Conservation (phyloP, 2,113 vertebrate species). For the Gymnobelideus leadbeateri region DNA sequence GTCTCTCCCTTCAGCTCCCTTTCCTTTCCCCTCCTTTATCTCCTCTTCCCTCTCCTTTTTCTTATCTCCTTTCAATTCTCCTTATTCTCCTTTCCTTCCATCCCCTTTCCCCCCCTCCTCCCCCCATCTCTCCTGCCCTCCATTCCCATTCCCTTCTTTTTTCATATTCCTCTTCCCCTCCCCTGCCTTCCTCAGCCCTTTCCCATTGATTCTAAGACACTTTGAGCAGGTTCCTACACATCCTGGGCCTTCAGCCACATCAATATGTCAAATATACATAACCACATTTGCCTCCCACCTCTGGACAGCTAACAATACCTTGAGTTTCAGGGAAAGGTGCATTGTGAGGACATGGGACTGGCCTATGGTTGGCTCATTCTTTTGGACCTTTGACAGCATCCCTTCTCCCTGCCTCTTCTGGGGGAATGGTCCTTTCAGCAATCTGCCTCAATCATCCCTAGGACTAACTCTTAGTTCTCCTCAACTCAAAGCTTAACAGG, state of each 20-base stretch:
- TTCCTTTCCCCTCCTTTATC: neutral
- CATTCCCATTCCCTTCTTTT: neutral
- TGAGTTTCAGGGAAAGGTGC: neutral
- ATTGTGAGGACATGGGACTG: neutral
- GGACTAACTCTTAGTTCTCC: slow-evolving; percentile 50
- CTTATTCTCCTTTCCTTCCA: neutral
- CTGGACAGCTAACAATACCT: neutral
- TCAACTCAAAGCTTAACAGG: slow-evolving; percentile 52
- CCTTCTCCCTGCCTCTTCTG: slow-evolving; percentile 41
- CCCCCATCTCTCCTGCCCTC: neutral
- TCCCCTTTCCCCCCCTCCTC: neutral
- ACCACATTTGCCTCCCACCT: neutral
- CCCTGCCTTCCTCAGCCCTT: neutral
- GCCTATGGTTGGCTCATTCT: neutral
- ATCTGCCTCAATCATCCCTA: slow-evolving; percentile 37
- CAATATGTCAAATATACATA: neutral
- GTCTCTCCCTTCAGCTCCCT: neutral
- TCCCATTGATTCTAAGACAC: neutral
- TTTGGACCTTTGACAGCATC: slow-evolving; percentile 21
- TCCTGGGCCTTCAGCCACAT: neutral
- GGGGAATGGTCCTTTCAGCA: slow-evolving; percentile 54
- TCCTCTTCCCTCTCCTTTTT: neutral
- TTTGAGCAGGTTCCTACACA: neutral
- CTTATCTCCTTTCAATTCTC: neutral
- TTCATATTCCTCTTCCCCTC: neutral